Evolutionary conservation across 2,888 invertebrate genomes (phyloP), one percentile per base, ranked within the genome.

Genomic region (Brenthis daphne): DNA sequence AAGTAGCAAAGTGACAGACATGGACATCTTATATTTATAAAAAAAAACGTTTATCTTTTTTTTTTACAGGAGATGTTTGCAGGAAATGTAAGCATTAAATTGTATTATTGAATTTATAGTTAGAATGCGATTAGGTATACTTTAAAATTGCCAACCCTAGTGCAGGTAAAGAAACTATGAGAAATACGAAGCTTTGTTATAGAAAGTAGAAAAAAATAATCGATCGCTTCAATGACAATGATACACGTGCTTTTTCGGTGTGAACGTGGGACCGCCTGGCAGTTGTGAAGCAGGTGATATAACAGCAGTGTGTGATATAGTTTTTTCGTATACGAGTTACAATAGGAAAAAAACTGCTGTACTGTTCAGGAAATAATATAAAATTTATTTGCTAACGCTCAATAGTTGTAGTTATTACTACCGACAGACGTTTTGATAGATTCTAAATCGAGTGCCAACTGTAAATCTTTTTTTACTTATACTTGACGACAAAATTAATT

Each of bases 91-190:
- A 6, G 8, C 37, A 43, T 37, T 11, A 43, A 43, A 43, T 11
- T 8, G 11, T 43, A 11, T 8, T 37, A 37, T 37, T 37, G 37
- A 37, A 37, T 6, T 33, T 37, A 37, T 50, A 60, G 50, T 29
- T 8, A 29, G 14, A 43, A 8, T 12, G 1, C 2, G 11, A 12
- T 29, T 55, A 53, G 14, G 2, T 57, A 47, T 16, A 37, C 11
- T 24, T 24, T 24, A 29, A 20, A 48, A 16, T 29, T 20, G 33
- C 6, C 33, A 51, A 12, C 11, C 53, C 53, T 20, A 56, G 29
- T 50, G 64, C 72, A 84, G 82, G 81, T 81, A 84, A 82, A 81
- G 83, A 84, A 83, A 83, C 84, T 85, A 83, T 87, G 87, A 80
- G 87, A 87, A 85, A 67, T 64, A 43, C 60, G 54, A 54, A 54